Conservation (phyloP, 2,797 vertebrate species). For the Gymnothorax javanicus region DNA sequence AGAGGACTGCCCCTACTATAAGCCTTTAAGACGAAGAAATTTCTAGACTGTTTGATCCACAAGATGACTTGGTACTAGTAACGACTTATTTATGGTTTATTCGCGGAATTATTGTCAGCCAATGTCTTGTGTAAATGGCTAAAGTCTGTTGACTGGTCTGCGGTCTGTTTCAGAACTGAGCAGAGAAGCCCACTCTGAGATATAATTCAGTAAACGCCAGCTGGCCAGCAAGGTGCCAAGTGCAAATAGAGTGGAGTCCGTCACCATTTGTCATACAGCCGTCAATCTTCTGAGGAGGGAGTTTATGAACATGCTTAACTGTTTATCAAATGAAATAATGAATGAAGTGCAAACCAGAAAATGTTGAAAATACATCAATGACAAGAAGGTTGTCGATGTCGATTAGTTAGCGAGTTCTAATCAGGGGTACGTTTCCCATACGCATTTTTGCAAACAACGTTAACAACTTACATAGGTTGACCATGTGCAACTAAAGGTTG, state of each 20-base stretch:
- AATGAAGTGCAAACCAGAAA: background rate
- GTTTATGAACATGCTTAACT: background rate
- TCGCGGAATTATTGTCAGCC: background rate
- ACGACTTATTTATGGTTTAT: background rate
- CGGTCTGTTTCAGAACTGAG: background rate
- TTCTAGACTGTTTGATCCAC: background rate
- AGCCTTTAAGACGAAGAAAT: background rate
- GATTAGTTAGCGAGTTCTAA: too few species aligned
- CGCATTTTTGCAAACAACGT: too few species aligned
- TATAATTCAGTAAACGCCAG: background rate
- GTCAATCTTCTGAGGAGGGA: background rate
- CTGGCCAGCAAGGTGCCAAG: background rate
- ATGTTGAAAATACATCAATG: background rate
- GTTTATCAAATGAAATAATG: background rate
- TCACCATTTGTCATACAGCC: background rate
- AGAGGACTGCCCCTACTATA: constrained; percentile 37
- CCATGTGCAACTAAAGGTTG: too few species aligned
- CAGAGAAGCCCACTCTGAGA: background rate
- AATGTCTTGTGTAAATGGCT: too few species aligned
- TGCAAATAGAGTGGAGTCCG: background rate
- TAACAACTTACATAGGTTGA: too few species aligned
- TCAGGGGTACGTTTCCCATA: too few species aligned
- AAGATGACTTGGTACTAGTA: background rate
- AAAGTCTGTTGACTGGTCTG: background rate
- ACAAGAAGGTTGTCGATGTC: background rate